These are phyloP conservation scores for Anniella stebbinsi DNA, from an alignment of 2,797 vertebrate species.

Conservation along the genomic window DNA sequence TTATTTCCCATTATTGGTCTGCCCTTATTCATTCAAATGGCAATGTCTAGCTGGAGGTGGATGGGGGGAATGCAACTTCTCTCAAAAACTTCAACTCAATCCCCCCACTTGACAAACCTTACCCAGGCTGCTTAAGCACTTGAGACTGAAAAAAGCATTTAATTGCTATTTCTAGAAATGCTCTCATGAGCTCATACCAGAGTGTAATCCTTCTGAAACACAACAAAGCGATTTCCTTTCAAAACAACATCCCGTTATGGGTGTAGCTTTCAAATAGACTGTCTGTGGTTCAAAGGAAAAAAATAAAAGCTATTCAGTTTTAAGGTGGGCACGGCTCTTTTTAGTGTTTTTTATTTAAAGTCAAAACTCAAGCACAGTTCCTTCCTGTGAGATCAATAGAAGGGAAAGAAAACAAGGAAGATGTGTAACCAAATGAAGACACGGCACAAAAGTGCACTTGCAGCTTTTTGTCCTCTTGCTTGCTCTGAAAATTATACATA, in stretches of 20 bases:
- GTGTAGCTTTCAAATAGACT: slow-evolving; percentile 52
- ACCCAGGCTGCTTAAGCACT: slow-evolving; percentile 66
- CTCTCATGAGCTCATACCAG: slow-evolving; percentile 73
- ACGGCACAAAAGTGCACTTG: background rate
- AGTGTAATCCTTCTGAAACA: slow-evolving; percentile 75
- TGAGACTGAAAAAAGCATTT: slow-evolving; percentile 75
- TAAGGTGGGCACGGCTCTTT: background rate
- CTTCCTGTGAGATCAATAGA: slow-evolving; percentile 55
- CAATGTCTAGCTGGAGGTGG: background rate
- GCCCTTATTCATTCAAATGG: background rate
- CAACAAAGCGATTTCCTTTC: slow-evolving; percentile 71
- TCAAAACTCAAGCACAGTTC: slow-evolving; percentile 34
- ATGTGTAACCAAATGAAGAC: slow-evolving; percentile 43
- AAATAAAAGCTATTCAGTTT: slow-evolving; percentile 43
- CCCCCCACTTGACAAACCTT: slow-evolving; percentile 61
- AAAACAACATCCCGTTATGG: slow-evolving; percentile 66
- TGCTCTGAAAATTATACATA: background rate
- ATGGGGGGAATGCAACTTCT: slow-evolving; percentile 55
- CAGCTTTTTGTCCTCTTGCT: background rate
- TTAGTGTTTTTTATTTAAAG: slow-evolving; percentile 49
- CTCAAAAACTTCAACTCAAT: slow-evolving; percentile 31
- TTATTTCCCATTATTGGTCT: background rate
- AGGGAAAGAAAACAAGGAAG: slow-evolving; percentile 32
- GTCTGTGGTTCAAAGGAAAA: slow-evolving; percentile 62
- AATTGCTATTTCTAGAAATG: slow-evolving; percentile 79